These are phyloP conservation scores for Nephrotoma flavescens DNA, from an alignment of 2,888 invertebrate species.

Conservation along the genomic window DNA sequence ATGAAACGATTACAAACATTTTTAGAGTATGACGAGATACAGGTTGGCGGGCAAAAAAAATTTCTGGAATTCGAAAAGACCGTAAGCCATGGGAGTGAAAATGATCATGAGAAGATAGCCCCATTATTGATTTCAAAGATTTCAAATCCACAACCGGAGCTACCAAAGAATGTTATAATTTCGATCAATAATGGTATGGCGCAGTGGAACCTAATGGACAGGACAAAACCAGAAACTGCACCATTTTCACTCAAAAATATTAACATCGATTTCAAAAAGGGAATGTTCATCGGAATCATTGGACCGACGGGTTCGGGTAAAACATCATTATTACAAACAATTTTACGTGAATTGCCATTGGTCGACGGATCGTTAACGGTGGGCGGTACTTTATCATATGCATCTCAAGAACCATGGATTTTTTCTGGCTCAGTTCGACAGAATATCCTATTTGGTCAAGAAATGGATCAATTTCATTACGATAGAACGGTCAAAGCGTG, in stretches of 20 bases:
- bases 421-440: conserved; percentile 62
- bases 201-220: conserved; percentile 26
- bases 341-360: conserved; percentile 57
- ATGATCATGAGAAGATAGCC: too few relatives aligned
- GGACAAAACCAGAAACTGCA: neutral
- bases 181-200: conserved; percentile 26
- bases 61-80: neutral
- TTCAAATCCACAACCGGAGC: too few relatives aligned
- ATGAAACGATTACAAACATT: too few relatives aligned
- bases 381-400: conserved; percentile 53
- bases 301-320: conserved; percentile 66
- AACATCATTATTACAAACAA: conserved; percentile 48
- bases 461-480: conserved; percentile 22
- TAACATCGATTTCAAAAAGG: conserved; percentile 19
- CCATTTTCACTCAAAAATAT: conserved; percentile 35
- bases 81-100: neutral
- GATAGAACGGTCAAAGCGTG: conserved; percentile 30
- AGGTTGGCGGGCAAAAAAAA: too few relatives aligned
- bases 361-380: conserved; percentile 38
- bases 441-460: conserved; percentile 69
- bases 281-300: conserved; percentile 51
- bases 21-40: too few relatives aligned
- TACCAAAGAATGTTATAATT: conserved; percentile 13
- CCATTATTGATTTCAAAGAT: too few relatives aligned
- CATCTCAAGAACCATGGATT: conserved; percentile 76